Evolutionary conservation across 1,140 invertebrate genomes (phyloP).

Genomic region (Nasonia longicornis): DNA sequence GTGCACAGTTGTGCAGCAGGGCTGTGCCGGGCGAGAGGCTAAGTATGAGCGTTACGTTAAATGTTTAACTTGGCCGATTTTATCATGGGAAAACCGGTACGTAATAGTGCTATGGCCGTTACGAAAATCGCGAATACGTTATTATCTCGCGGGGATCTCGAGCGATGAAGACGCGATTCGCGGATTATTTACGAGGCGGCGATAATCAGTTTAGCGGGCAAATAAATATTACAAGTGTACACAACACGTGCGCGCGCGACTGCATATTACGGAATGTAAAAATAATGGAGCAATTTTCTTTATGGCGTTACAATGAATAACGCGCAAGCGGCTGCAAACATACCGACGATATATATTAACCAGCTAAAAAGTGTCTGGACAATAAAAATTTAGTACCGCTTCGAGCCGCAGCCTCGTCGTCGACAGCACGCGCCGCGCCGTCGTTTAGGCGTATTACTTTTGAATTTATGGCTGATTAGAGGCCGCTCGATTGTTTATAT

Average conservation of each 20-base stretch:
- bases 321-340: neutral
- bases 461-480: neutral
- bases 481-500: neutral
- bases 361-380: neutral
- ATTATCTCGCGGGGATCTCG: neutral
- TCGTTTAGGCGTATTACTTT: neutral
- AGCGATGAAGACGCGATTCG: neutral
- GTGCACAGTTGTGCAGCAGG: neutral
- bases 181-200: neutral
- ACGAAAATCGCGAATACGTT: constrained; percentile 4
- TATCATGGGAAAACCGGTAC: constrained; percentile 18
- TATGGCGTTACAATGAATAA: constrained; percentile 3
- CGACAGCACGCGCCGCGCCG: neutral
- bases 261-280: neutral
- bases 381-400: neutral
- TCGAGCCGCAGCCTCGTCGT: neutral
- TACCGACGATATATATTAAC: neutral
- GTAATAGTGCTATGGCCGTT: neutral
- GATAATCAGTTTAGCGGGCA: neutral
- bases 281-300: neutral
- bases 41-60: constrained; percentile 28
- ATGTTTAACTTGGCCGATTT: constrained; percentile 31
- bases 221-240: neutral
- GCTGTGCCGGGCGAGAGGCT: neutral
- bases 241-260: neutral